A percentile compares a stretch with the other conserved stretches of the same genome.
Conservation (phyloP, 2,888 invertebrate species). For the Dinocampus coccinellae region DNA sequence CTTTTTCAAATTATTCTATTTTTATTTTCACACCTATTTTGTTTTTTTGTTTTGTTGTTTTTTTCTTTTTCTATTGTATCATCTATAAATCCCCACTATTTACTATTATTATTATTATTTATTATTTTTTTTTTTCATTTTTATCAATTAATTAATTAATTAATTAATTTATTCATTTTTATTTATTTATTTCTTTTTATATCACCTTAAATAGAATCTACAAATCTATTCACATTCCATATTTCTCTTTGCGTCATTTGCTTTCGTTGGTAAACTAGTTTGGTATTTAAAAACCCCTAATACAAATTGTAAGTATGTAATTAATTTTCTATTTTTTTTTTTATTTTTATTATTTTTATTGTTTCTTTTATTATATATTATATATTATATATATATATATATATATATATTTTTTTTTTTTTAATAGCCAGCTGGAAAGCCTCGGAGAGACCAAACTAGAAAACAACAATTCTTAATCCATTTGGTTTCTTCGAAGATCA, state of each 20-base stretch:
- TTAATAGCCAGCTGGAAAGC: conserved; percentile 22
- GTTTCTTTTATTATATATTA: too few species aligned
- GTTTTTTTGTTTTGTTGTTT: conserved; percentile 3
- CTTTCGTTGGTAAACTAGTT: conserved; percentile 34
- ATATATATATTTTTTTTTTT: conserved; percentile 12
- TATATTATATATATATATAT: too few species aligned
- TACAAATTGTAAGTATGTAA: conserved; percentile 32
- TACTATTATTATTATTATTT: too few species aligned
- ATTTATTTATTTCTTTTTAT: not conserved
- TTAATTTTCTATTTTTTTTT: conserved; percentile 2
- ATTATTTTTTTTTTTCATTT: too few species aligned
- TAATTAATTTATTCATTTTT: too few species aligned
- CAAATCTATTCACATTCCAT: not conserved
- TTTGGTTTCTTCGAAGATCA: conserved; percentile 34
- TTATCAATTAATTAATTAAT: too few species aligned
- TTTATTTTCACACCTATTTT: conserved; percentile 27
- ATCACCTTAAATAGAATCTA: conserved; percentile 12
- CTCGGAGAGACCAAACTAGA: conserved; percentile 25
- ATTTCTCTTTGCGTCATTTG: conserved; percentile 18
- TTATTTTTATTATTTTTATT: not conserved
- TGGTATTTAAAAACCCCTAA: conserved; percentile 26
- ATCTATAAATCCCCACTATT: not conserved
- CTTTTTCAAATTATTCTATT: too few species aligned
- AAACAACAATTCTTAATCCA: conserved; percentile 14
- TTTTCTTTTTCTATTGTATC: conserved; percentile 18